These are phyloP conservation scores for Euphonia xanthogaster DNA, from an alignment of 2,797 vertebrate genomes.

Conservation along the genomic window DNA sequence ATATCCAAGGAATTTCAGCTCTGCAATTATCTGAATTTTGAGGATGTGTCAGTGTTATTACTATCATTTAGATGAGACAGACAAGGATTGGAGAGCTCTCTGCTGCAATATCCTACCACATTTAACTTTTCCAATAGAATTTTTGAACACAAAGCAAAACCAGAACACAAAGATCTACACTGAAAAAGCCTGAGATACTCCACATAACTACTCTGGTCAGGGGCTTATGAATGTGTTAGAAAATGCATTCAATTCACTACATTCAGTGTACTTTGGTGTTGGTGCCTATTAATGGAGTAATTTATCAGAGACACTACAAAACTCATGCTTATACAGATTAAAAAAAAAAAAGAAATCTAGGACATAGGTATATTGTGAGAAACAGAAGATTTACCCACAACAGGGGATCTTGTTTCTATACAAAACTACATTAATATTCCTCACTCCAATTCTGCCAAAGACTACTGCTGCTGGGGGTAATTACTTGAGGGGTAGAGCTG, in stretches of 20 bases:
- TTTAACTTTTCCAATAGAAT: neutral
- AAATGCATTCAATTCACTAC: neutral
- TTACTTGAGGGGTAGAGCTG: neutral
- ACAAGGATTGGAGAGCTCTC: neutral
- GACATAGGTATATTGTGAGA: neutral
- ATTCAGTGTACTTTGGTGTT: neutral
- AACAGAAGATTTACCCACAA: neutral
- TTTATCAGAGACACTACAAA: neutral
- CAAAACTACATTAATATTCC: accelerated
- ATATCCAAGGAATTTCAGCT: neutral
- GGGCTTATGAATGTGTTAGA: neutral
- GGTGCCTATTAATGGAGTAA: neutral
- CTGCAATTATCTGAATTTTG: neutral
- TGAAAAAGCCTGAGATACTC: neutral
- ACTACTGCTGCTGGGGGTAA: neutral
- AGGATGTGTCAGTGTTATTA: neutral
- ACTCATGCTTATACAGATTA: neutral
- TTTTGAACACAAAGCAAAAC: neutral
- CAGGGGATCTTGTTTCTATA: neutral
- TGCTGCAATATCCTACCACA: neutral
- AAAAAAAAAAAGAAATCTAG: neutral
- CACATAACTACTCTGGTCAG: neutral
- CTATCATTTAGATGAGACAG: neutral
- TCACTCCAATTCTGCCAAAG: neutral
- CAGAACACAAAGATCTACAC: neutral